These are phyloP conservation scores for Pimephales promelas DNA, from an alignment of 2,113 vertebrate genomes.

Conservation along the genomic window DNA sequence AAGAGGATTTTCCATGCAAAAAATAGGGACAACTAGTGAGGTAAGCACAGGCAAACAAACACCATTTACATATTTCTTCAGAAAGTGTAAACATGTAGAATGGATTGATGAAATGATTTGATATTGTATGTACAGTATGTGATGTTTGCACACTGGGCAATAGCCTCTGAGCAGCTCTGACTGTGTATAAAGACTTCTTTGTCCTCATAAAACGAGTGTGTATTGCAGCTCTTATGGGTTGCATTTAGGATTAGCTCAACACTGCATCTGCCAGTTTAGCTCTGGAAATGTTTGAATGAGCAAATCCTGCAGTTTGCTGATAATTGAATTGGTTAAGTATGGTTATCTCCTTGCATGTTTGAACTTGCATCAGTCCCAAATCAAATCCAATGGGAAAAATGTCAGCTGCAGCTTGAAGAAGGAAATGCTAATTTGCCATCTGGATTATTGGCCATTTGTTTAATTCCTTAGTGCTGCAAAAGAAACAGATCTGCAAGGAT, in stretches of 20 bases:
- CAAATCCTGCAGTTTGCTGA: constrained; percentile 14
- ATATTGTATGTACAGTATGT: not conserved
- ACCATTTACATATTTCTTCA: not conserved
- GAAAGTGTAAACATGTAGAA: not conserved
- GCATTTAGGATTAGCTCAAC: not conserved
- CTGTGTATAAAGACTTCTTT: constrained; percentile 21
- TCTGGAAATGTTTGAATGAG: constrained; percentile 3
- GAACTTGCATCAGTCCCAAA: constrained; percentile 30
- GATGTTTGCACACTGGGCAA: not conserved
- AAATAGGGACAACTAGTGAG: not conserved
- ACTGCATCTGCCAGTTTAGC: constrained; percentile 13
- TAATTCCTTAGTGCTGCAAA: constrained; percentile 37
- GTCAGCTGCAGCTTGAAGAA: constrained; percentile 61
- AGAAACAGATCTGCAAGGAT: not conserved
- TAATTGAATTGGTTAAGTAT: not conserved
- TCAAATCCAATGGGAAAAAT: constrained; percentile 56
- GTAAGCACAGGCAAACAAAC: not conserved
- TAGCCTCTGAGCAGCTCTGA: constrained; percentile 1
- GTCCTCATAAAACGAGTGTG: not conserved
- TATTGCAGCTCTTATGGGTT: constrained; percentile 1
- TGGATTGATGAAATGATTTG: not conserved
- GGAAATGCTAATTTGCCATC: constrained; percentile 79
- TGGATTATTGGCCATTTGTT: constrained; percentile 57
- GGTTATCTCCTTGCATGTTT: constrained; percentile 10
- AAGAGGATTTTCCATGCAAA: not conserved